Conservation (phyloP, 2,797 vertebrate species). For the Ara ararauna region DNA sequence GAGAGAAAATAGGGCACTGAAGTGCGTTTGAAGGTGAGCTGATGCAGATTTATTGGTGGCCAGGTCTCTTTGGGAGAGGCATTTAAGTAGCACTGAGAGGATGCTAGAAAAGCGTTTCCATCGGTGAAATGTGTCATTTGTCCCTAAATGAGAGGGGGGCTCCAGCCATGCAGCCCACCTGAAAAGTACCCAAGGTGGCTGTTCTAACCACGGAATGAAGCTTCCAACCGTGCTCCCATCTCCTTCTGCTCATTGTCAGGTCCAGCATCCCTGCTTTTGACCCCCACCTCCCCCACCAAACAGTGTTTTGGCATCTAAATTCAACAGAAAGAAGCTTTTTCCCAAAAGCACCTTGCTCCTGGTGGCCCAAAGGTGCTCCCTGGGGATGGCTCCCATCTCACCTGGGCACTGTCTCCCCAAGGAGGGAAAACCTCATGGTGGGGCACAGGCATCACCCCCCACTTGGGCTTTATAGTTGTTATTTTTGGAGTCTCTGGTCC, state of each 20-base stretch:
- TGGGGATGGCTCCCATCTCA: background rate
- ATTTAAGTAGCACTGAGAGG: background rate
- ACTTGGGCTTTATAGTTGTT: background rate
- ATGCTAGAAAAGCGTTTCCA: background rate
- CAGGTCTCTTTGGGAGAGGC: background rate
- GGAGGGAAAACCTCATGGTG: background rate
- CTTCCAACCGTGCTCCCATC: rapidly evolving
- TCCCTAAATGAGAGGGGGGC: background rate
- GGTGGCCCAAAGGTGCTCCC: rapidly evolving
- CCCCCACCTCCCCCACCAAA: background rate
- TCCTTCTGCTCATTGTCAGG: rapidly evolving
- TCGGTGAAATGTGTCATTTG: background rate
- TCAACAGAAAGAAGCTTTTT: background rate
- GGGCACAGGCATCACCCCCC: background rate
- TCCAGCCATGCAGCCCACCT: background rate
- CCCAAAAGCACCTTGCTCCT: background rate
- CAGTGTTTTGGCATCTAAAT: background rate
- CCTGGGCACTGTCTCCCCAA: background rate
- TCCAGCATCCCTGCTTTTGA: background rate
- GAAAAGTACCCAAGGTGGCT: background rate
- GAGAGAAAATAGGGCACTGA: background rate
- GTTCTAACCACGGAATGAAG: background rate
- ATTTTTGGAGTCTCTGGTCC: conserved; percentile 49
- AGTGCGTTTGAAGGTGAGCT: background rate
- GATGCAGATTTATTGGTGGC: conserved; percentile 15